A percentile compares a stretch with the other conserved stretches of the same genome.
phyloP scores from a whole-genome alignment of 2,888 invertebrate species.

The Laspeyria flexula region DNA sequence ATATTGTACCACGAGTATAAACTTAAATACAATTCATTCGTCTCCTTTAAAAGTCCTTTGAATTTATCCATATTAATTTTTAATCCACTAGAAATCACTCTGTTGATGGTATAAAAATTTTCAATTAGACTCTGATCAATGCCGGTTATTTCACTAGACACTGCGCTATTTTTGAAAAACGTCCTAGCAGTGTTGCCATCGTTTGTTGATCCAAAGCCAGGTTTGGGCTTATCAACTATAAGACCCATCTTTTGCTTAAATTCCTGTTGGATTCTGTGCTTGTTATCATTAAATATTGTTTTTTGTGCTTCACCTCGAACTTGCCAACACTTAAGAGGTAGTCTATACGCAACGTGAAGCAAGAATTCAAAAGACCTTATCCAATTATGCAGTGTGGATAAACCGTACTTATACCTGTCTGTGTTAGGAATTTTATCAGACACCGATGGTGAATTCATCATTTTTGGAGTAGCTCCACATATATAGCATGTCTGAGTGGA shows the following conservation, averaged over 20 bases:
- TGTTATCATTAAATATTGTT: neutral
- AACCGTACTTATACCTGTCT: neutral
- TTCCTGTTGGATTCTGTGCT: neutral
- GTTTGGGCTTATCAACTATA: constrained; percentile 21
- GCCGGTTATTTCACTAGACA: neutral
- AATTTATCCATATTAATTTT: constrained; percentile 2
- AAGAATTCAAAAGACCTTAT: neutral
- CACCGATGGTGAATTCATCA: neutral
- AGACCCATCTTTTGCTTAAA: constrained; percentile 13
- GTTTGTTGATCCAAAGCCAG: constrained; percentile 16
- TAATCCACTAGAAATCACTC: constrained; percentile 1
- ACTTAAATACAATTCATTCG: neutral
- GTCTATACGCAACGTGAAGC: neutral
- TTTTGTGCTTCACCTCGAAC: neutral
- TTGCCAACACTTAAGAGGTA: constrained; percentile 1
- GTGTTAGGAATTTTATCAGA: neutral
- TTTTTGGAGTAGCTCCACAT: neutral
- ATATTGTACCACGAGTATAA: neutral
- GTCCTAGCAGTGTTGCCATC: constrained; percentile 20
- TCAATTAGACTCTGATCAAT: neutral
- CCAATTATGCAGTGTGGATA: constrained; percentile 1
- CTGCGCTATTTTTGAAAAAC: neutral
- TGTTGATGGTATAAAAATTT: neutral
- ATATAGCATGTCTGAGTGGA: neutral
- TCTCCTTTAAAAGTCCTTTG: neutral